These are phyloP conservation scores for Drosophila testacea DNA, from an alignment of 2,888 invertebrate species.

Conservation along the genomic window DNA sequence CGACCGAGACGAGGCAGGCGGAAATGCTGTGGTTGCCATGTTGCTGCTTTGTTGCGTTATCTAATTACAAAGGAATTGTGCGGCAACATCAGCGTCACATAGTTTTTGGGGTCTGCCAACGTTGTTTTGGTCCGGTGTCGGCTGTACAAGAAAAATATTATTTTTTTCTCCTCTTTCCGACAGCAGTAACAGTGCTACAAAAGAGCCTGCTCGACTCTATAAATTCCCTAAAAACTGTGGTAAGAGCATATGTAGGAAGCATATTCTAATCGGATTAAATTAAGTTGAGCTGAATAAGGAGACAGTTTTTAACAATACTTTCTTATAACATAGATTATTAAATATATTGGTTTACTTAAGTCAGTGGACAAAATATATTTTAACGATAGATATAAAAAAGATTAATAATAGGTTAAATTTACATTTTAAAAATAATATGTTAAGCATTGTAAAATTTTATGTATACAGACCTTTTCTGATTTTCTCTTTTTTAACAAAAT, in stretches of 20 bases:
- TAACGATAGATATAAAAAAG: too few relatives aligned
- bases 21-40: conserved; percentile 71
- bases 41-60: conserved; percentile 77
- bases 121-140: conserved; percentile 44
- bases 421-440: too few relatives aligned
- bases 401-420: too few relatives aligned
- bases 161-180: background rate
- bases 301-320: too few relatives aligned
- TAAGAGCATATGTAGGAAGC: background rate
- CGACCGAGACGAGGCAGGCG: conserved; percentile 39
- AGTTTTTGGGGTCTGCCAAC: conserved; percentile 61
- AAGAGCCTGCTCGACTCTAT: background rate
- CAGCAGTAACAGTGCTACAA: background rate
- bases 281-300: background rate
- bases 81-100: conserved; percentile 57
- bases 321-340: background rate
- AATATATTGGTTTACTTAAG: background rate
- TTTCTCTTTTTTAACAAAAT: too few relatives aligned
- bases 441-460: too few relatives aligned
- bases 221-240: background rate
- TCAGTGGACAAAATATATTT: background rate
- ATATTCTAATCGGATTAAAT: background rate
- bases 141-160: conserved; percentile 57
- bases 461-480: too few relatives aligned
- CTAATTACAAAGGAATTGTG: conserved; percentile 82